phyloP scores from a whole-genome alignment of 2,888 invertebrate species.

The Heliconius sara region DNA sequence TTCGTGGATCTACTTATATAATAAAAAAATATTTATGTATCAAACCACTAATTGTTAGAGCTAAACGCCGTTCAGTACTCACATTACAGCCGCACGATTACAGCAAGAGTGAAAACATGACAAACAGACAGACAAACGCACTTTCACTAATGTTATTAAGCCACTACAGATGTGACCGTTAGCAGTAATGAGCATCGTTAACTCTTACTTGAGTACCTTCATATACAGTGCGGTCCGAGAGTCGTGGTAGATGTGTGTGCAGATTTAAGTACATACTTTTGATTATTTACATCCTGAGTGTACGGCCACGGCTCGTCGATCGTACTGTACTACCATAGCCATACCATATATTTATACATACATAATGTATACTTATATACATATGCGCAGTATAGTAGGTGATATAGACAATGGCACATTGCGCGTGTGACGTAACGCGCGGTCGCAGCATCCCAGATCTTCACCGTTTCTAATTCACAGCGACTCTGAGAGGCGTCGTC shows the following conservation, averaged over 20 bases:
- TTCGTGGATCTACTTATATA: too few species aligned
- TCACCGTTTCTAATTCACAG: slow-evolving; percentile 1
- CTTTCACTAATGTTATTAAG: slow-evolving; percentile 13
- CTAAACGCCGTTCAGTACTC: too few species aligned
- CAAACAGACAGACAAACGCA: slow-evolving; percentile 12
- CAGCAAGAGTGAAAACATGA: slow-evolving; percentile 6
- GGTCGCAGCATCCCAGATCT: background rate
- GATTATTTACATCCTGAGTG: too few species aligned
- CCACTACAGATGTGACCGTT: background rate
- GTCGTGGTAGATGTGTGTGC: background rate
- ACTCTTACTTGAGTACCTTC: background rate
- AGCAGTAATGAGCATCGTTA: slow-evolving; percentile 19
- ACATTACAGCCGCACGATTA: background rate
- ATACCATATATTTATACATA: too few species aligned
- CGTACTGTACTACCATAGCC: too few species aligned
- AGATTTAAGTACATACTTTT: too few species aligned
- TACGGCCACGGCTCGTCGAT: too few species aligned
- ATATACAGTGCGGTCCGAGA: background rate
- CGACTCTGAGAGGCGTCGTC: background rate
- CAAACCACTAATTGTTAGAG: too few species aligned
- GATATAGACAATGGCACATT: background rate
- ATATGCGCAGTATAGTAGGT: background rate
- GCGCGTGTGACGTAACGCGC: slow-evolving; percentile 9
- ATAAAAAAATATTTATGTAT: too few species aligned
- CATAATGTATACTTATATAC: too few species aligned